These are phyloP conservation scores for Thunnus maccoyii DNA, from an alignment of 2,113 vertebrate species.

Conservation along the genomic window DNA sequence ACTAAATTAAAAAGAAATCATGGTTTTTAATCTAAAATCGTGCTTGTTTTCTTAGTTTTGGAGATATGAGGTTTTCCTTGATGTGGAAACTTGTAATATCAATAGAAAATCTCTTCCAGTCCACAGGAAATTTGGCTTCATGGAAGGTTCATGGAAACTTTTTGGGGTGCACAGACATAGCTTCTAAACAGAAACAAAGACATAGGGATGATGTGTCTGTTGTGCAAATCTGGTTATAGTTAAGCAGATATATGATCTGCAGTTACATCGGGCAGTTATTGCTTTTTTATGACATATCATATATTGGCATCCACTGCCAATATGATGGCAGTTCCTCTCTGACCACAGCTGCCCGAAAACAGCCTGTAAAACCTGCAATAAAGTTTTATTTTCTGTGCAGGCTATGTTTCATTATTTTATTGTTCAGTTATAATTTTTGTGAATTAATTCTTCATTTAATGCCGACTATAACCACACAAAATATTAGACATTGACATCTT, in stretches of 20 bases:
- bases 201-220: not conserved
- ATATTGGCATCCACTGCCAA: conserved; percentile 56
- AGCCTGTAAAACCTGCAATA: conserved; percentile 56
- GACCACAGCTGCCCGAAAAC: conserved; percentile 59
- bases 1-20: not conserved
- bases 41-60: not conserved
- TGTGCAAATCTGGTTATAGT: conserved; percentile 41
- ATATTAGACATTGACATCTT: conserved; percentile 9
- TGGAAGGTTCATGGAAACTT: conserved; percentile 31
- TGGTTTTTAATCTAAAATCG: not conserved
- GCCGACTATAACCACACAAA: not conserved
- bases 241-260: conserved; percentile 47
- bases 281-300: conserved; percentile 62
- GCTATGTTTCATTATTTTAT: conserved; percentile 54
- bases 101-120: conserved; percentile 27
- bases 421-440: conserved; percentile 34
- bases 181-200: conserved; percentile 17
- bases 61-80: not conserved
- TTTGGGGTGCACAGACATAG: not conserved
- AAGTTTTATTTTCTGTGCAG: conserved; percentile 67
- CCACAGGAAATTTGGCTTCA: conserved; percentile 17
- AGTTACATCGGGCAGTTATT: conserved; percentile 42
- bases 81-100: conserved; percentile 34
- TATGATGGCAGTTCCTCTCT: conserved; percentile 60
- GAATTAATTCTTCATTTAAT: conserved; percentile 42